Evolutionary conservation across 2,797 vertebrate genomes (phyloP), one percentile per base, ranked within the genome.

Genomic region (Hydrolagus colliei): DNA sequence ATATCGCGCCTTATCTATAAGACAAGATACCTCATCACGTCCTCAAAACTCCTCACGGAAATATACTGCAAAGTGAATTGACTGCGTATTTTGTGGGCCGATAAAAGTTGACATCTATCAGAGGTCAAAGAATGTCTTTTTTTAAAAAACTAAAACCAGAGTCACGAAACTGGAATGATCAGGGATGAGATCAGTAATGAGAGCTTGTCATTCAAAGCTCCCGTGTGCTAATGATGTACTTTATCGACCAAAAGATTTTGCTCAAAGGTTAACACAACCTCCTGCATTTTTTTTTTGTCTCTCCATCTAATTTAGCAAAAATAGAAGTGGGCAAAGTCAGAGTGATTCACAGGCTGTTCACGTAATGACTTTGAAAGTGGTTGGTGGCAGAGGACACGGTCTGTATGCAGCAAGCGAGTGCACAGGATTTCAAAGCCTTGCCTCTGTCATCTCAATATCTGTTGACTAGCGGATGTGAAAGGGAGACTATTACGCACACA

Each of bases 321-420:
- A 87, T 87, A 65, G 85, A 86, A 86, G 22, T 78, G 82, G 86
- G 82, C 75, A 88, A 88, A 88, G 86, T 22, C 78, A 86, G 61
- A 85, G 72, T 89, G 86, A 86, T 73, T 86, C 86, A 13, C 41
- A 73, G 72, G 73, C 0, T 14, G 78, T 86, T 87, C 86, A 87
- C 11, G 27, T 88, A 89, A 88, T 88, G 87, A 89, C 86, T 89
- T 88, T 86, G 88, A 85, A 85, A 86, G 41, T 73, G 86, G 77
- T 88, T 77, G 71, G 85, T 75, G 84, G 32, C 84, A 0, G 20
- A 11, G 82, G 22, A 63, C 52, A 68, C 86, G 85, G 86, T 78
- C 84, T 73, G 9, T 12, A 6, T 65, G 80, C 0, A 0, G 0
- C 0, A 27, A 61, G 73, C 12, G 61, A 63, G n/a, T 27, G 9